These are phyloP conservation scores for Mantis religiosa DNA, from an alignment of 2,888 invertebrate species.

Conservation along the genomic window DNA sequence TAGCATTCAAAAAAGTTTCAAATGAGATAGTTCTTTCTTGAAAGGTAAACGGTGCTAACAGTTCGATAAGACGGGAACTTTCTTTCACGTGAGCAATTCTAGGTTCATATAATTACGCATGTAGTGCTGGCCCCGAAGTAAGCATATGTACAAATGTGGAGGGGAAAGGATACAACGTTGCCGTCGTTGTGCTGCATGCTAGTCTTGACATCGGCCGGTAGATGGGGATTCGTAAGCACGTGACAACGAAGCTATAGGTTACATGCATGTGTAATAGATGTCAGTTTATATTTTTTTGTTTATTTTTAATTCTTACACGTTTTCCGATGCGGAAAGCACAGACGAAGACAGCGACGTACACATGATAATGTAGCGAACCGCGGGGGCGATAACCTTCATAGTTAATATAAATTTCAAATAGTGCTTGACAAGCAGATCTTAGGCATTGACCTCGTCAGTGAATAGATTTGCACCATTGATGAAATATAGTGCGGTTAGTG, in stretches of 20 bases:
- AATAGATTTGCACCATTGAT: neutral
- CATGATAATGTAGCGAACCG: too few relatives aligned
- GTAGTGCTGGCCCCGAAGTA: neutral
- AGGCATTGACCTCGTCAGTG: neutral
- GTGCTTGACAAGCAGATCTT: neutral
- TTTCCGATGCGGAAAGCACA: neutral
- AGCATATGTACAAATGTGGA: neutral
- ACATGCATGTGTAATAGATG: neutral
- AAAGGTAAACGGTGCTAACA: neutral
- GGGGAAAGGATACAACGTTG: neutral
- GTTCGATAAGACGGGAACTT: neutral
- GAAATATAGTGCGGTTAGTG: neutral
- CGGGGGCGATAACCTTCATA: neutral
- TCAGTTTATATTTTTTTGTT: neutral
- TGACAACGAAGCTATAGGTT: neutral
- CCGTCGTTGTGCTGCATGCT: neutral
- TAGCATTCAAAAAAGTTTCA: neutral
- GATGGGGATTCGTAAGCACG: neutral
- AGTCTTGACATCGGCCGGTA: neutral
- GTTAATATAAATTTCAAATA: neutral
- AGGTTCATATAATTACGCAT: constrained; percentile 6
- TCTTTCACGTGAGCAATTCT: neutral
- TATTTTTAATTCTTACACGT: neutral
- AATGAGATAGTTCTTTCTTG: neutral
- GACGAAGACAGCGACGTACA: neutral